phyloP scores from a whole-genome alignment of 1,140 invertebrate species.

The Antheraea pernyi region DNA sequence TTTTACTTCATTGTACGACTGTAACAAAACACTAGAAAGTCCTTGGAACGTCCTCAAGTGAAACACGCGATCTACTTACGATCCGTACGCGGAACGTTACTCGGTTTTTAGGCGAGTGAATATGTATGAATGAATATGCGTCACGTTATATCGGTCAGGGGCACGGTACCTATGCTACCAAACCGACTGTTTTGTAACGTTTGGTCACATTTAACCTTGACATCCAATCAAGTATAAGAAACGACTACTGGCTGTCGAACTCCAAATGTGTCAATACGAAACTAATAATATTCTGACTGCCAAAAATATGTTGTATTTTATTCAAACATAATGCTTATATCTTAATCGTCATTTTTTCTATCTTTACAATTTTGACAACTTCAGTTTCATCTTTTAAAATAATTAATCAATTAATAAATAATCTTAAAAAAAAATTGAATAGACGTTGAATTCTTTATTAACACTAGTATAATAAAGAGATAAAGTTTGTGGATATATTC shows the following conservation, averaged over 20 bases:
- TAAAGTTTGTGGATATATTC: too few species aligned
- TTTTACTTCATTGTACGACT: not conserved
- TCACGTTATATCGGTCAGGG: slow-evolving; percentile 26
- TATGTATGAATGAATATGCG: slow-evolving; percentile 24
- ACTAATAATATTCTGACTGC: slow-evolving; percentile 1
- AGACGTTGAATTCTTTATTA: too few species aligned
- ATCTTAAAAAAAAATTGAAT: too few species aligned
- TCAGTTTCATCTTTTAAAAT: too few species aligned
- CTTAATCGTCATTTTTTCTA: too few species aligned
- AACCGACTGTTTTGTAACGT: slow-evolving; percentile 15
- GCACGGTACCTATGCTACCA: slow-evolving; percentile 19
- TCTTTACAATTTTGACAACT: too few species aligned
- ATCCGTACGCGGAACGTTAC: slow-evolving; percentile 9
- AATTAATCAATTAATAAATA: too few species aligned
- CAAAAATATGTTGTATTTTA: not conserved
- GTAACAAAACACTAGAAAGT: slow-evolving; percentile 3
- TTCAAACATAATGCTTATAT: too few species aligned
- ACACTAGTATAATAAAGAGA: too few species aligned
- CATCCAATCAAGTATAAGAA: slow-evolving; percentile 15
- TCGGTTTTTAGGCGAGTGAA: slow-evolving; percentile 21
- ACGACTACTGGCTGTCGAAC: slow-evolving; percentile 10
- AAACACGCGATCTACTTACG: slow-evolving; percentile 4
- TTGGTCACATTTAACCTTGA: slow-evolving; percentile 21
- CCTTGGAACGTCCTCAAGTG: not conserved
- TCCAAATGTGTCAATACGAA: not conserved